These are phyloP conservation scores for Arothron firmamentum DNA, from an alignment of 2,113 vertebrate genomes.

Conservation along the genomic window DNA sequence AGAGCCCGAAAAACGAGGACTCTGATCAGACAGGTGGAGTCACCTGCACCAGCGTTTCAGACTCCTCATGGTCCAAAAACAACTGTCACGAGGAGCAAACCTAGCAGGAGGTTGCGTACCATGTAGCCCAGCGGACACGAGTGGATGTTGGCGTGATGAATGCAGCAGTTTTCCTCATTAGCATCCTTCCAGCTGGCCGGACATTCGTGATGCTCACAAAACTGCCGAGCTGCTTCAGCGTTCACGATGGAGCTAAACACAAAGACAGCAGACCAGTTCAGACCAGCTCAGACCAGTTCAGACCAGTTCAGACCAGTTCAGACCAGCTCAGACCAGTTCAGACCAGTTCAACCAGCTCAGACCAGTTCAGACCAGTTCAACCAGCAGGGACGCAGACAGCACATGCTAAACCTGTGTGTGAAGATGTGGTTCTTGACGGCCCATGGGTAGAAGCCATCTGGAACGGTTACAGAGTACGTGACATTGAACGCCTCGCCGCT, in stretches of 20 bases:
- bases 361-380: not conserved
- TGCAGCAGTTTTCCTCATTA: conserved; percentile 80
- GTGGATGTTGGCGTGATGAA: conserved; percentile 84
- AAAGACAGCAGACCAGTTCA: not conserved
- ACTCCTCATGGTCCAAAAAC: too few relatives aligned
- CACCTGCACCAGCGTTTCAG: too few relatives aligned
- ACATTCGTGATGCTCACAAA: conserved; percentile 81
- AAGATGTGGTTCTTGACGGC: conserved; percentile 79
- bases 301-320: too few relatives aligned
- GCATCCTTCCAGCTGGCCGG: conserved; percentile 82
- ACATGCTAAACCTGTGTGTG: conserved; percentile 63
- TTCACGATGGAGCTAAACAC: conserved; percentile 59
- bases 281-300: too few relatives aligned
- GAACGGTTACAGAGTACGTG: conserved; percentile 74
- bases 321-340: too few relatives aligned
- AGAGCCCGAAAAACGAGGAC: too few relatives aligned
- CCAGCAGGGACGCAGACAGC: not conserved
- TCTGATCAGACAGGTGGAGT: too few relatives aligned
- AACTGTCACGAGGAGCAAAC: too few relatives aligned
- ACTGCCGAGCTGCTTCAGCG: conserved; percentile 70
- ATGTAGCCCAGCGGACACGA: conserved; percentile 83
- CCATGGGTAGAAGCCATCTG: conserved; percentile 79
- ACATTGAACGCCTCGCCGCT: conserved; percentile 78
- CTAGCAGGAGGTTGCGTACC: conserved; percentile 55
- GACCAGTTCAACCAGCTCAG: too few relatives aligned